Conservation (phyloP, 2,888 invertebrate species). For the Phragmatobia fuliginosa region DNA sequence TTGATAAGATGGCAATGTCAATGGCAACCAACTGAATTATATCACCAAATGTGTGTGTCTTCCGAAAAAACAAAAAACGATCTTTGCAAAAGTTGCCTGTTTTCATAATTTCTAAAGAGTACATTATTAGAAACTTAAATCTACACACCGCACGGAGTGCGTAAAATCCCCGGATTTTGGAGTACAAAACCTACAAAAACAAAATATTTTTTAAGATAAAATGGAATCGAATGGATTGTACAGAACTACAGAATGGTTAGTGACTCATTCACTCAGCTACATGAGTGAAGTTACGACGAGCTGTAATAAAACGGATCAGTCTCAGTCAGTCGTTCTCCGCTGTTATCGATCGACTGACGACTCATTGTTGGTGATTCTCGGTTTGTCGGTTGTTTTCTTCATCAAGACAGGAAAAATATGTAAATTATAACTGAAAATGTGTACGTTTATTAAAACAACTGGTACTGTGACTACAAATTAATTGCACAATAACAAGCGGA, state of each 20-base stretch:
- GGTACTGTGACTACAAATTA: slow-evolving; percentile 17
- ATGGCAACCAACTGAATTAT: too few species aligned
- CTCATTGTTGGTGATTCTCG: slow-evolving; percentile 12
- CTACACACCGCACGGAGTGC: too few species aligned
- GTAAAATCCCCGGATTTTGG: too few species aligned
- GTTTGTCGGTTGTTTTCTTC: slow-evolving; percentile 21
- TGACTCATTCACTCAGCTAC: not conserved
- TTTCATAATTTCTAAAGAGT: too few species aligned
- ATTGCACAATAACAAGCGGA: slow-evolving; percentile 18
- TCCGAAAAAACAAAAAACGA: too few species aligned
- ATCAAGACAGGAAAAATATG: slow-evolving; percentile 49
- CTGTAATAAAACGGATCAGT: not conserved
- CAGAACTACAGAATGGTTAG: not conserved
- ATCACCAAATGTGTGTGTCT: too few species aligned
- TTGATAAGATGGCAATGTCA: too few species aligned
- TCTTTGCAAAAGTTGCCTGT: too few species aligned
- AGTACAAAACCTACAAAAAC: too few species aligned
- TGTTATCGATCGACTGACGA: slow-evolving; percentile 21
- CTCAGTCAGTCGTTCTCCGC: slow-evolving; percentile 12
- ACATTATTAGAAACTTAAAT: too few species aligned
- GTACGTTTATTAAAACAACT: slow-evolving; percentile 41
- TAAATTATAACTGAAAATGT: slow-evolving; percentile 68
- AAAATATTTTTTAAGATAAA: too few species aligned
- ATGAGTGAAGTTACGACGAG: not conserved
- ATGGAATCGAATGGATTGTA: not conserved